Evolutionary conservation across 2,888 invertebrate genomes (phyloP), one percentile per base, ranked within the genome.

Genomic region (Gordius sp.): DNA sequence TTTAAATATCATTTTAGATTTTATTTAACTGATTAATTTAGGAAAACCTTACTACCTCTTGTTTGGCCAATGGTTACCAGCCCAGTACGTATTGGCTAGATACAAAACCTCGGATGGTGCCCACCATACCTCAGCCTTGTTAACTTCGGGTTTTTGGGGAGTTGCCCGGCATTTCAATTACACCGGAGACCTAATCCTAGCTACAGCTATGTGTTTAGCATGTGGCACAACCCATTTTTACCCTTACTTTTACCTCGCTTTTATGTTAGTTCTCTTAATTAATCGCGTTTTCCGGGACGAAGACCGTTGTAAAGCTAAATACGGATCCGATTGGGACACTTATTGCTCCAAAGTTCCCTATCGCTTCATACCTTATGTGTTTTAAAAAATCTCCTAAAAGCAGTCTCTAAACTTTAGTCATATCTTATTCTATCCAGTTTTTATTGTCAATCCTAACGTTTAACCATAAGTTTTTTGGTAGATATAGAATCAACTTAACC

Each of bases 121-220:
- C 41, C 63, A 63, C 57, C 64, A 64, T 54, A 67, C 66, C 58
- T 68, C 69, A 55, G 64, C 69, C 23, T 67, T 75, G 16, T 64
- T 75, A 41, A 68, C 69, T 1, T 73, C 75, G 27, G 76, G 76
- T 23, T 76, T 70, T 65, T 77, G 76, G 76, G 75, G 74, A 2
- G 61, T 73, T 2, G 71, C 73, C 2, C 67, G 77, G 8, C 76
- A 77, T 64, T 70, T 75, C 59, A 76, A 77, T 64, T 77, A 77
- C 64, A 54, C 55, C 27, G 55, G 4, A 70, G 69, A 68, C n/a
- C 16, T 41, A 28, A 2, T 56, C 13, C 58, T 56, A 26, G 26
- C 18, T 13, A 18, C 20, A 16, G 4, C 8, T 23, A 20, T 57
- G 56, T n/a, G 23, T 57, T 8, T 24, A 16, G 55, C 61, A 2